Conservation (phyloP, 2,888 invertebrate species). For the Bellardia pandia region DNA sequence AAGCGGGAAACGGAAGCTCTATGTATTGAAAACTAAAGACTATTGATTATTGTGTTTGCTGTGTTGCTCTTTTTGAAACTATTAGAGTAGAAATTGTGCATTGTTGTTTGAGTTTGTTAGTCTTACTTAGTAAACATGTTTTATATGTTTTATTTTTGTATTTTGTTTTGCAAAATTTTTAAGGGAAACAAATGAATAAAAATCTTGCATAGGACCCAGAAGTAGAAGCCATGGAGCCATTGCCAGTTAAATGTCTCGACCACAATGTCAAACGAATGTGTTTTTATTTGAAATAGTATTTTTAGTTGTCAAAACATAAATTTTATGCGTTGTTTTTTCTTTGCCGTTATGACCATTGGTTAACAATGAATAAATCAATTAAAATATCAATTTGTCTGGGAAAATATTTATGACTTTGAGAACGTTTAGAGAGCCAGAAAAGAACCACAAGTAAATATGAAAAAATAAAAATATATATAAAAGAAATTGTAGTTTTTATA, state of each 20-base stretch:
- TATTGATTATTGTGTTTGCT: constrained; percentile 30
- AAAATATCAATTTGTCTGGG: constrained; percentile 61
- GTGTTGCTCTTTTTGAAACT: constrained; percentile 1
- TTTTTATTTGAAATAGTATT: constrained; percentile 22
- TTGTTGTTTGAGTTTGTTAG: neutral
- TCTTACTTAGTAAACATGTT: too few relatives aligned
- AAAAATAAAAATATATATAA: neutral
- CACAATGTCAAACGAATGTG: constrained; percentile 44
- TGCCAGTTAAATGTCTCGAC: constrained; percentile 59
- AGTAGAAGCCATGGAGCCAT: constrained; percentile 46
- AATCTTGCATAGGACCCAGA: too few relatives aligned
- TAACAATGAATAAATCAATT: constrained; percentile 63
- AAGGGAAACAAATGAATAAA: neutral
- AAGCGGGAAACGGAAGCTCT: neutral
- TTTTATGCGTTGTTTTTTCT: constrained; percentile 1
- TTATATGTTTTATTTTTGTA: too few relatives aligned
- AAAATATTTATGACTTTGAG: constrained; percentile 50
- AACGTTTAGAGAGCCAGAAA: neutral
- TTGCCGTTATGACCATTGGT: constrained; percentile 51
- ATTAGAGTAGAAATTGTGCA: constrained; percentile 14
- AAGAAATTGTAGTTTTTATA: too few relatives aligned
- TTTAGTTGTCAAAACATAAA: constrained; percentile 2
- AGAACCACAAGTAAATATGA: neutral
- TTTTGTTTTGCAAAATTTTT: neutral
- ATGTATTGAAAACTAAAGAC: constrained; percentile 24